Evolutionary conservation across 30 jellyfish, hydroid and myxozoan genomes (phyloP).

Genomic region (Turritopsis dohrnii): DNA sequence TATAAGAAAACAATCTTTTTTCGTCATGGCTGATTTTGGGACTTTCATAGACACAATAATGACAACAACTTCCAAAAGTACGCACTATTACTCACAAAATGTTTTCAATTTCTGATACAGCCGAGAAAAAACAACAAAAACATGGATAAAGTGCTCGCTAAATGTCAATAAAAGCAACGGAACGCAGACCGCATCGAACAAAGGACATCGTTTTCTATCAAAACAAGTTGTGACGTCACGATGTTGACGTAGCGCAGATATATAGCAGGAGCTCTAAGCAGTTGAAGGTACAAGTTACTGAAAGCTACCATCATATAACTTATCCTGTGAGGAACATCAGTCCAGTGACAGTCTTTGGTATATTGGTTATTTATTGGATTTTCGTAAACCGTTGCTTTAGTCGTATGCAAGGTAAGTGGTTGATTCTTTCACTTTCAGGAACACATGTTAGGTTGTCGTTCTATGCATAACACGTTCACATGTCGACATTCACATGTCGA

Average conservation of each 20-base stretch:
- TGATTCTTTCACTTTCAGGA: too few species aligned
- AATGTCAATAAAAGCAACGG: not conserved
- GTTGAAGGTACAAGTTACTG: not conserved
- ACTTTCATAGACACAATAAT: not conserved
- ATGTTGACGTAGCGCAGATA: not conserved
- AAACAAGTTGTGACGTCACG: not conserved
- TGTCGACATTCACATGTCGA: too few species aligned
- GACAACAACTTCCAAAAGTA: not conserved
- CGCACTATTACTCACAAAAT: not conserved
- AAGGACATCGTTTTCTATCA: not conserved
- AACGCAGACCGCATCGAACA: not conserved
- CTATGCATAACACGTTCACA: too few species aligned
- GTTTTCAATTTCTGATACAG: not conserved
- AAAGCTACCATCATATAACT: not conserved
- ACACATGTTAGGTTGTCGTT: too few species aligned
- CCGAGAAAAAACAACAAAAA: not conserved
- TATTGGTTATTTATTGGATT: too few species aligned
- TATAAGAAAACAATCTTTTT: too few species aligned
- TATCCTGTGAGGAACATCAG: too few species aligned
- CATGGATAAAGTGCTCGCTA: not conserved
- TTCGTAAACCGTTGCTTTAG: too few species aligned
- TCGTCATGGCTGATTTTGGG: not conserved
- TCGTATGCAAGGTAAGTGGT: too few species aligned
- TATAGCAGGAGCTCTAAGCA: not conserved
- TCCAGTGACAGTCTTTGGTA: too few species aligned